Conservation (phyloP, 2,113 vertebrate species). For the Chloroceryle aenea region DNA sequence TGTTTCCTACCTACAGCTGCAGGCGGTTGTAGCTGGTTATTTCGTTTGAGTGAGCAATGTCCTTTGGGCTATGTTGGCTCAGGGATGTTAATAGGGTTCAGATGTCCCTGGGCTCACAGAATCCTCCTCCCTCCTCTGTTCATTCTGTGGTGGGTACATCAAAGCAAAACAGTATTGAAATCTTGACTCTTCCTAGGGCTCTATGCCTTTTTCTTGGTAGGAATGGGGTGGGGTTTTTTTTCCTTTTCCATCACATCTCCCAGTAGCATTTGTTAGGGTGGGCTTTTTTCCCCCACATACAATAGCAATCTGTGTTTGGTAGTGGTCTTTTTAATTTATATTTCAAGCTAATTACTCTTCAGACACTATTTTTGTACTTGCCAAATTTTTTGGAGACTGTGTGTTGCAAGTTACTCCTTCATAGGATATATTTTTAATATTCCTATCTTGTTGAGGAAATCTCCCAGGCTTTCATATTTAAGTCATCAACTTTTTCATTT, state of each 20-base stretch:
- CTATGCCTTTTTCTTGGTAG: not conserved
- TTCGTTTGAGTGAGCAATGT: constrained; percentile 33
- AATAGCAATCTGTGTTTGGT: not conserved
- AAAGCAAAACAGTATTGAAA: not conserved
- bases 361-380: not conserved
- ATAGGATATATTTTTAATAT: not conserved
- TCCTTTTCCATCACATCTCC: not conserved
- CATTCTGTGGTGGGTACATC: not conserved
- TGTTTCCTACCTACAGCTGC: constrained; percentile 38
- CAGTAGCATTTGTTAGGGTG: not conserved
- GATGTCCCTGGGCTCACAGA: not conserved
- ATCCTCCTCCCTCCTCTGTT: not conserved
- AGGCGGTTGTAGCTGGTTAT: constrained; percentile 7
- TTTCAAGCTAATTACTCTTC: not conserved
- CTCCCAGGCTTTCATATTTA: not conserved
- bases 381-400: not conserved
- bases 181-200: not conserved
- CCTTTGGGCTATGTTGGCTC: not conserved
- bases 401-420: not conserved
- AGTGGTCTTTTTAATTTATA: not conserved
- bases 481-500: not conserved
- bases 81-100: constrained; percentile 23
- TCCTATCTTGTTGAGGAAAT: not conserved
- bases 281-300: not conserved
- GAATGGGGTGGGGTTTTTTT: not conserved